These are phyloP conservation scores for Zaprionus inermis DNA, from an alignment of 1,140 invertebrate species.

Conservation along the genomic window DNA sequence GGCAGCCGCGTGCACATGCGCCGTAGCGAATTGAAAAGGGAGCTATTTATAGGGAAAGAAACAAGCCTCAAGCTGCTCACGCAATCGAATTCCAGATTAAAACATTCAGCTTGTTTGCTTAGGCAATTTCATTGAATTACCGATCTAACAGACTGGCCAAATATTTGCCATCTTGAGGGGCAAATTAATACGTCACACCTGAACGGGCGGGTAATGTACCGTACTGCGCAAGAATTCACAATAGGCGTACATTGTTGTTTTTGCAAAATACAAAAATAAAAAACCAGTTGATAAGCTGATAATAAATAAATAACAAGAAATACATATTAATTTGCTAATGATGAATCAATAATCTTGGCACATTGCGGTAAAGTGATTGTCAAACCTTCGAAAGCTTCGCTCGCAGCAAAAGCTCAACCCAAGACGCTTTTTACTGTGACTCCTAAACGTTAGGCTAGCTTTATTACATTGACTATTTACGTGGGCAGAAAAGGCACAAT, in stretches of 20 bases:
- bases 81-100: slow-evolving; percentile 58
- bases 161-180: slow-evolving; percentile 54
- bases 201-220: slow-evolving; percentile 44
- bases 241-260: slow-evolving; percentile 51
- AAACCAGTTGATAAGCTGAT: slow-evolving; percentile 62
- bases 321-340: slow-evolving; percentile 52
- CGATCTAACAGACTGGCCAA: slow-evolving; percentile 72
- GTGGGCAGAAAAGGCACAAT: slow-evolving; percentile 6
- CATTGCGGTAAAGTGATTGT: slow-evolving; percentile 58
- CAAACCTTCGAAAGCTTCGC: slow-evolving; percentile 11
- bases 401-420: slow-evolving; percentile 28
- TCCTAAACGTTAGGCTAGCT: slow-evolving; percentile 46
- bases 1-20: slow-evolving; percentile 40
- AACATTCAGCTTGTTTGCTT: slow-evolving; percentile 58
- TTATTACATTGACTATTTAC: slow-evolving; percentile 45
- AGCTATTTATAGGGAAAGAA: slow-evolving; percentile 3
- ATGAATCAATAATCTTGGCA: slow-evolving; percentile 60
- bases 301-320: slow-evolving; percentile 51
- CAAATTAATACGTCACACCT: slow-evolving; percentile 33
- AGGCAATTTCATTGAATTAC: slow-evolving; percentile 65
- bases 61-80: slow-evolving; percentile 46
- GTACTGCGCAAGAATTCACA: slow-evolving; percentile 28
- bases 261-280: slow-evolving; percentile 5
- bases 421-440: slow-evolving; percentile 10
- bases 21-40: not conserved